These are phyloP conservation scores for Lutraria rhynchaena DNA, from an alignment of 1,140 invertebrate species.

Conservation along the genomic window DNA sequence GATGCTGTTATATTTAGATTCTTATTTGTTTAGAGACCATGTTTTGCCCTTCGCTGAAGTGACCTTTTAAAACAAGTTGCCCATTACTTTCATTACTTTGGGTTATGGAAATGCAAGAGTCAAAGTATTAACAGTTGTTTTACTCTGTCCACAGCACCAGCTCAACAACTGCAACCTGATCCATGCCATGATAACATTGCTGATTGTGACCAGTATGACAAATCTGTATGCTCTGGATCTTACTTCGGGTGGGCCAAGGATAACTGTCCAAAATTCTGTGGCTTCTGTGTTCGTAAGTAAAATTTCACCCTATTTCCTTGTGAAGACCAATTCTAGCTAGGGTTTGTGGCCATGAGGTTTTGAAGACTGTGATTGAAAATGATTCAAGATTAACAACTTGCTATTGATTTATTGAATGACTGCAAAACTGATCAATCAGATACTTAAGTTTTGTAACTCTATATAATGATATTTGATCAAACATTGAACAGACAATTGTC, in stretches of 20 bases:
- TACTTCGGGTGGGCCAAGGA: slow-evolving; percentile 68
- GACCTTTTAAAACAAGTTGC: too few species aligned
- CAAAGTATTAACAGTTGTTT: too few species aligned
- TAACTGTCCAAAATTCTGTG: slow-evolving; percentile 65
- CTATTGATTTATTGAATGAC: too few species aligned
- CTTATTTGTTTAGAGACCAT: too few species aligned
- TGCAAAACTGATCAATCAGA: too few species aligned
- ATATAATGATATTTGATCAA: neutral
- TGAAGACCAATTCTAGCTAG: neutral
- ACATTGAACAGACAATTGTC: too few species aligned
- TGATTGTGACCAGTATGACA: slow-evolving; percentile 71
- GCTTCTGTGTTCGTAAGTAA: slow-evolving; percentile 64
- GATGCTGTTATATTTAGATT: too few species aligned
- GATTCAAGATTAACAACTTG: too few species aligned
- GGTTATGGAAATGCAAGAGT: too few species aligned
- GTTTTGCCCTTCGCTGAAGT: too few species aligned
- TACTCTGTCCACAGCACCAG: slow-evolving; percentile 15
- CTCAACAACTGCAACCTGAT: slow-evolving; percentile 40
- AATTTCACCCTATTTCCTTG: neutral
- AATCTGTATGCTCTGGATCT: slow-evolving; percentile 62
- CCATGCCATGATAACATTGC: slow-evolving; percentile 67
- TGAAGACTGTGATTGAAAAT: too few species aligned
- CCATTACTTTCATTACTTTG: too few species aligned
- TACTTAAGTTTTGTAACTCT: neutral
- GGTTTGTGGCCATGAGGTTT: neutral